A percentile compares a stretch with the other conserved stretches of the same genome.
These are phyloP conservation scores for Propsilocerus akamusi DNA, from an alignment of 1,140 invertebrate species.

Conservation along the genomic window DNA sequence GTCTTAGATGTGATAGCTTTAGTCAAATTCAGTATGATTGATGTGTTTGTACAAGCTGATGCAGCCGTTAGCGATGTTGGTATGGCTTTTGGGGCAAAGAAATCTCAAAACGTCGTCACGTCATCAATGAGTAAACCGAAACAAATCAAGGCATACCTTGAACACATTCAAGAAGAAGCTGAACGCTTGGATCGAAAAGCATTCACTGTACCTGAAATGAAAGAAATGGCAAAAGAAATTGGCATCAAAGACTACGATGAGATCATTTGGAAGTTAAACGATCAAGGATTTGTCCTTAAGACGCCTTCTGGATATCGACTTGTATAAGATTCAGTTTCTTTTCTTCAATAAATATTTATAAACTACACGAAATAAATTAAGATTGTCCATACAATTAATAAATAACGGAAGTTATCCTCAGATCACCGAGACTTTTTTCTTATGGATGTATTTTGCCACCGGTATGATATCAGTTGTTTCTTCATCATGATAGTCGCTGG, in stretches of 20 bases:
- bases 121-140: not conserved
- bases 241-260: not conserved
- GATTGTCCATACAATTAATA: not conserved
- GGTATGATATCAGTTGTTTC: not conserved
- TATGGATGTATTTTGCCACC: not conserved
- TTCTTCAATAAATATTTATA: too few relatives aligned
- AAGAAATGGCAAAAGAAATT: not conserved
- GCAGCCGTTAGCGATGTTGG: conserved; percentile 5
- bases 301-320: not conserved
- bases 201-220: not conserved
- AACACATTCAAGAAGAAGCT: not conserved
- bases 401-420: too few relatives aligned
- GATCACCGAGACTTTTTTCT: too few relatives aligned
- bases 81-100: conserved; percentile 3
- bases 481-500: not conserved
- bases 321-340: too few relatives aligned
- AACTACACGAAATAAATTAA: not conserved
- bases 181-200: not conserved
- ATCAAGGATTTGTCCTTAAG: not conserved
- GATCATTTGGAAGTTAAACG: not conserved
- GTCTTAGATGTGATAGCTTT: conserved; percentile 75
- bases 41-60: conserved; percentile 47
- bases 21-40: conserved; percentile 59
- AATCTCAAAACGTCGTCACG: not conserved
- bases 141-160: not conserved